A percentile compares a stretch with the other conserved stretches of the same genome.
Evolutionary conservation across 2,113 vertebrate genomes (phyloP).

Genomic region (Acanthisitta chloris): DNA sequence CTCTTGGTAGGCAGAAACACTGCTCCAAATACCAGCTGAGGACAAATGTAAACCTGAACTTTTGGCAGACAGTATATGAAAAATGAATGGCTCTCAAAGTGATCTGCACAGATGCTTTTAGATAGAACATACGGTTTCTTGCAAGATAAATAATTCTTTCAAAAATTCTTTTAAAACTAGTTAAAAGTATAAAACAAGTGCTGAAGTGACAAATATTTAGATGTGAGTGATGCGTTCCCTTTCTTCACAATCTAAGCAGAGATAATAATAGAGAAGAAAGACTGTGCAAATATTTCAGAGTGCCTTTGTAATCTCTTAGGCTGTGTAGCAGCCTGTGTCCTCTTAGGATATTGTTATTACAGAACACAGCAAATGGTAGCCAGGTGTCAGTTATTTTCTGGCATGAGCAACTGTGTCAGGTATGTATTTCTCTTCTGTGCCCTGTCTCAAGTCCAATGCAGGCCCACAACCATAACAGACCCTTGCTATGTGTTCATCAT

Average conservation of each 20-base stretch:
- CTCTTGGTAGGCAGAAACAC: background rate
- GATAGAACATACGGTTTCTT: background rate
- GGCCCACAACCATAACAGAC: background rate
- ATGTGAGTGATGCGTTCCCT: background rate
- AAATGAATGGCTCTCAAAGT: background rate
- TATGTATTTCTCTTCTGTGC: background rate
- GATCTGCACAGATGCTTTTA: background rate
- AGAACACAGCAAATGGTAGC: background rate
- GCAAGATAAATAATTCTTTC: background rate
- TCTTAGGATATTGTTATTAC: background rate
- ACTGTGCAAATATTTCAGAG: background rate
- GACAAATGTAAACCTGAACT: background rate
- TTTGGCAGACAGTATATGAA: background rate
- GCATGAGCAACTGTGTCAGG: background rate
- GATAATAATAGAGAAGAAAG: background rate
- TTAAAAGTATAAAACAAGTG: background rate
- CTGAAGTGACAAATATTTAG: background rate
- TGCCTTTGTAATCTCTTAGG: background rate
- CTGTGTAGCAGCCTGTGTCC: background rate
- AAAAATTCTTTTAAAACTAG: background rate
- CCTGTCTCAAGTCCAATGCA: background rate
- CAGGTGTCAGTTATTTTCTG: background rate
- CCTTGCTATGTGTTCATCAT: background rate
- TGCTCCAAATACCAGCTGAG: background rate
- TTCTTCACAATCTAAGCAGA: background rate